phyloP scores from a whole-genome alignment of 2,888 invertebrate genomes.

The Shargacucullia verbasci region DNA sequence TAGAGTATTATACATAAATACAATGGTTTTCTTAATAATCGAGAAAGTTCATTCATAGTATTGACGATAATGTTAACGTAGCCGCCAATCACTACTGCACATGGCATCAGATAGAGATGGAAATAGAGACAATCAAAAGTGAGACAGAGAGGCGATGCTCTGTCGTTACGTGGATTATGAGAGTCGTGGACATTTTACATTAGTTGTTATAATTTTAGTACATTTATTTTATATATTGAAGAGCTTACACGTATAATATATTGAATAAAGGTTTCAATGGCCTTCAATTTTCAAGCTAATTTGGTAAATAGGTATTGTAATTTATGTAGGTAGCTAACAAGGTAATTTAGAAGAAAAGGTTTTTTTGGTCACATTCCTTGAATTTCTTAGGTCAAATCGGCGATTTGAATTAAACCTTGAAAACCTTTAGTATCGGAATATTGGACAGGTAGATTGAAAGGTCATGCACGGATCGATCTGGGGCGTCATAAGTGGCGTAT shows the following conservation, averaged over 20 bases:
- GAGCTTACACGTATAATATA: not conserved
- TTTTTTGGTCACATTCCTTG: too few relatives aligned
- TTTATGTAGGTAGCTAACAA: too few relatives aligned
- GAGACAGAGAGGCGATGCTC: slow-evolving; percentile 57
- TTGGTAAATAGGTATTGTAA: too few relatives aligned
- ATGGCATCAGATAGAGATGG: slow-evolving; percentile 76
- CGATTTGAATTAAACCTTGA: slow-evolving; percentile 25
- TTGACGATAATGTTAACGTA: slow-evolving; percentile 41
- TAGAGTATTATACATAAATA: not conserved
- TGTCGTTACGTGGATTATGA: slow-evolving; percentile 60
- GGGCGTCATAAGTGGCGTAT: too few relatives aligned
- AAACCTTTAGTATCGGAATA: slow-evolving; percentile 8
- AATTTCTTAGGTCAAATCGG: not conserved
- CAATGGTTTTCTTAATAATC: slow-evolving; percentile 9
- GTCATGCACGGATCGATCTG: not conserved
- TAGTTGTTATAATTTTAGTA: slow-evolving; percentile 36
- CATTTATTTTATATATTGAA: not conserved
- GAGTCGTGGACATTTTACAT: slow-evolving; percentile 53
- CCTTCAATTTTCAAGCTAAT: slow-evolving; percentile 25
- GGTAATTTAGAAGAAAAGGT: too few relatives aligned
- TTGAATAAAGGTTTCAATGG: slow-evolving; percentile 19
- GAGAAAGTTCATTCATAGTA: slow-evolving; percentile 49
- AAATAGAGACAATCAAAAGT: slow-evolving; percentile 50
- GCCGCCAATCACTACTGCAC: slow-evolving; percentile 77
- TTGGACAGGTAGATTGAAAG: not conserved